phyloP scores from a whole-genome alignment of 2,113 vertebrate genomes.

The Taxidea taxus region DNA sequence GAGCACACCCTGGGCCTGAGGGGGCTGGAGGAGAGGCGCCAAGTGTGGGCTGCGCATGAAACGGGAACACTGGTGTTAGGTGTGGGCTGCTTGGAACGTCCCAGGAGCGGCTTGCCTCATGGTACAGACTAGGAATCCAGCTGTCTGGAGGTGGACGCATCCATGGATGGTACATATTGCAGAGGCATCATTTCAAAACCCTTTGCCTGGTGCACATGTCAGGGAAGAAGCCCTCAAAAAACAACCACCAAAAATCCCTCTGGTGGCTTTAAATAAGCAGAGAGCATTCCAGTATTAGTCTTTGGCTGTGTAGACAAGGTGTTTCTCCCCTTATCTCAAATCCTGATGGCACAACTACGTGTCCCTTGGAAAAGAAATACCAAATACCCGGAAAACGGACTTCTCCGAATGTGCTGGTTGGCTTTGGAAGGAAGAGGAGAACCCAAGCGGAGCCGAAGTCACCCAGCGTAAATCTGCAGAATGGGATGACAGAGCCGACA shows the following conservation, averaged over 20 bases:
- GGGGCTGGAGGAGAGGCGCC: conserved; percentile 29
- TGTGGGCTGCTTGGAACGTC: conserved; percentile 67
- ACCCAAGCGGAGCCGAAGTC: not conserved
- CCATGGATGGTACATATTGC: conserved; percentile 38
- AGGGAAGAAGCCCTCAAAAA: conserved; percentile 12
- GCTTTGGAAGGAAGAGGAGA: not conserved
- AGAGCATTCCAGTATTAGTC: not conserved
- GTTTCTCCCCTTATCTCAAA: not conserved
- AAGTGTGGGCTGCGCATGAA: conserved; percentile 53
- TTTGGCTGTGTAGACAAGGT: not conserved
- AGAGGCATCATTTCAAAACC: not conserved
- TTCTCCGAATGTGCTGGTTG: not conserved
- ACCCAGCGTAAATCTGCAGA: not conserved
- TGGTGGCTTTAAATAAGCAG: not conserved
- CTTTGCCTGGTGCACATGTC: not conserved
- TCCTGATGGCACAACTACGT: not conserved
- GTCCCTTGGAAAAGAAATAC: not conserved
- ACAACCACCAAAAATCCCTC: not conserved
- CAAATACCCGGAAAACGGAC: not conserved
- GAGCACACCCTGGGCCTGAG: not conserved
- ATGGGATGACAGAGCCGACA: not conserved
- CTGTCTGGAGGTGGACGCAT: conserved; percentile 71
- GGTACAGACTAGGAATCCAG: conserved; percentile 64
- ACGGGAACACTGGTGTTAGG: conserved; percentile 59
- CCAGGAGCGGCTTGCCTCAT: conserved; percentile 49